Evolutionary conservation across 2,888 invertebrate genomes (phyloP), one percentile per base, ranked within the genome.

Genomic region (Drosophila phalerata): DNA sequence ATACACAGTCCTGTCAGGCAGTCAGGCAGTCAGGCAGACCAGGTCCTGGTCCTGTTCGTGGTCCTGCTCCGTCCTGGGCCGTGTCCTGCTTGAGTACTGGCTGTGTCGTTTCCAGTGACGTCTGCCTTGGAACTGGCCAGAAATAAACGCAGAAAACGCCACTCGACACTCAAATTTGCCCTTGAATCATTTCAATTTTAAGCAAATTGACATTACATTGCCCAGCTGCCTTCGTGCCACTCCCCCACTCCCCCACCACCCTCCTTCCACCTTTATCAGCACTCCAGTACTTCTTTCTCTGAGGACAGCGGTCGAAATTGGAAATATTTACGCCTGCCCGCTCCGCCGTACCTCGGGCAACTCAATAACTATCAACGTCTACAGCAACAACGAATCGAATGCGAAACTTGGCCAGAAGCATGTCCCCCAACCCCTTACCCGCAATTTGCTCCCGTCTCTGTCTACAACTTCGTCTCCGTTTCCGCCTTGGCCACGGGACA

Each of bases 171-270:
- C 61, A 57, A 74, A 81, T 73, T 85, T 75, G 90, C 90, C 90
- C 86, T 90, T 90, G 90, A 89, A 90, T 88, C 89, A 90, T 90
- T 88, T 88, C 86, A 88, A 88, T 90, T 88, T 88, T 65, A 82
- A 82, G 77, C 84, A 90, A 90, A 91, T 91, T 90, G 85, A 78
- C 84, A 90, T 90, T 87, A 90, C 85, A 79, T 85, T 89, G 84
- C 84, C 81, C 71, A 56, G 73, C 72, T 77, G 81, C 57, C 77
- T 28, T 63, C 56, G 58, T 65, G 52, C 28, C 42, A 28, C 47
- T 9, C 38, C 42, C 30, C 13, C 2, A 4, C 25, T 22, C 9
- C 28, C 3, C 4, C 40, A 32, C 17, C 34, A 19, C 0, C 30
- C 15, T 0, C 3, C 9, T 11, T 30, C 28, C 25, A 2, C 28